These are phyloP conservation scores for Xestia c-nigrum DNA, from an alignment of 2,888 invertebrate species.

Conservation along the genomic window DNA sequence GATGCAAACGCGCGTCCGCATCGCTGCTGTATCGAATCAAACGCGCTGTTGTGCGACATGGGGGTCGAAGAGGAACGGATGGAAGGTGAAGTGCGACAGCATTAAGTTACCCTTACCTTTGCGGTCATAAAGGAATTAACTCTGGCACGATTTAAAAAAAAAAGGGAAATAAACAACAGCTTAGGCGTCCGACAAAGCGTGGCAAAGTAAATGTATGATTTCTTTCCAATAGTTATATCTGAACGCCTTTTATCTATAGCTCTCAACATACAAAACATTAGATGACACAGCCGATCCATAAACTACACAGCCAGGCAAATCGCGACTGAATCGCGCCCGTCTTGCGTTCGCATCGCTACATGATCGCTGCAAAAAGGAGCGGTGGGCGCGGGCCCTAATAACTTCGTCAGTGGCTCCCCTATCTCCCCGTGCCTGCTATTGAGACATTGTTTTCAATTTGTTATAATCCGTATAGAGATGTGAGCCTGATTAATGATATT, in stretches of 20 bases:
- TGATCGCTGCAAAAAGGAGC: neutral
- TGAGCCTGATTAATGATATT: conserved; percentile 50
- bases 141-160: neutral
- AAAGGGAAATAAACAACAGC: neutral
- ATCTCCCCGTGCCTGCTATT: conserved; percentile 17
- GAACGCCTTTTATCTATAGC: neutral
- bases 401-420: conserved; percentile 26
- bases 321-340: neutral
- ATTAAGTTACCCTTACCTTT: neutral
- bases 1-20: neutral
- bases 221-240: neutral
- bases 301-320: neutral
- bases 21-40: neutral
- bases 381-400: neutral
- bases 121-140: neutral
- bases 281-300: neutral
- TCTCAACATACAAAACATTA: neutral
- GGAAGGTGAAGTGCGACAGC: neutral
- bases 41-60: neutral
- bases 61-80: neutral
- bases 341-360: neutral
- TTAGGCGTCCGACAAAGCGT: neutral
- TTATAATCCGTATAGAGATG: conserved; percentile 51
- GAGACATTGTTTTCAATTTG: conserved; percentile 65
- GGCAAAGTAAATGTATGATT: neutral